Conservation (phyloP, 2,888 invertebrate species). For the Cordilura impudica region DNA sequence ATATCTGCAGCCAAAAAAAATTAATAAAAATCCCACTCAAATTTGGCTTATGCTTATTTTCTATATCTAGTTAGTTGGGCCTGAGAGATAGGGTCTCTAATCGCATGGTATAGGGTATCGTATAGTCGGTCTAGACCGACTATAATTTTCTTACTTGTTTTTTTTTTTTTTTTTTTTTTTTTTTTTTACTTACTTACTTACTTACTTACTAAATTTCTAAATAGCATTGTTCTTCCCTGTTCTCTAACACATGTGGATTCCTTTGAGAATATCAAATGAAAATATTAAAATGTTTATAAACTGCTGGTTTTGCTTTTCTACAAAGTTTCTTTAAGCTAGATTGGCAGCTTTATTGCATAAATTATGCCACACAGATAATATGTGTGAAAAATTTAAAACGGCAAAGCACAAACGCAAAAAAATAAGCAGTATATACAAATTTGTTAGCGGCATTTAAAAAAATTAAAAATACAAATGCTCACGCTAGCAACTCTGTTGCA, state of each 20-base stretch:
- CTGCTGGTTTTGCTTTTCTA: not conserved
- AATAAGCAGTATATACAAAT: not conserved
- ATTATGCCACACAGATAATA: constrained; percentile 69
- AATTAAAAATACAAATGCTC: not conserved
- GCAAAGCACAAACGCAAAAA: not conserved
- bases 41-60: too few species aligned
- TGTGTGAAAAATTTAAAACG: constrained; percentile 51
- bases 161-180: too few species aligned
- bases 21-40: too few species aligned
- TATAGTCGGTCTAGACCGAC: too few species aligned
- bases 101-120: too few species aligned
- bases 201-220: not conserved
- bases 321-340: constrained; percentile 39
- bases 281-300: not conserved
- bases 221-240: not conserved
- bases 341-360: constrained; percentile 70
- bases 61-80: too few species aligned
- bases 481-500: not conserved
- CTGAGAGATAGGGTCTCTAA: too few species aligned
- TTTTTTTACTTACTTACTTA: not conserved
- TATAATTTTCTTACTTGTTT: too few species aligned
- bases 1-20: too few species aligned
- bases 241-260: not conserved
- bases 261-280: not conserved
- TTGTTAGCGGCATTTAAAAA: not conserved